Conservation (phyloP, 2,113 vertebrate genomes). For the Oceanites oceanicus region DNA sequence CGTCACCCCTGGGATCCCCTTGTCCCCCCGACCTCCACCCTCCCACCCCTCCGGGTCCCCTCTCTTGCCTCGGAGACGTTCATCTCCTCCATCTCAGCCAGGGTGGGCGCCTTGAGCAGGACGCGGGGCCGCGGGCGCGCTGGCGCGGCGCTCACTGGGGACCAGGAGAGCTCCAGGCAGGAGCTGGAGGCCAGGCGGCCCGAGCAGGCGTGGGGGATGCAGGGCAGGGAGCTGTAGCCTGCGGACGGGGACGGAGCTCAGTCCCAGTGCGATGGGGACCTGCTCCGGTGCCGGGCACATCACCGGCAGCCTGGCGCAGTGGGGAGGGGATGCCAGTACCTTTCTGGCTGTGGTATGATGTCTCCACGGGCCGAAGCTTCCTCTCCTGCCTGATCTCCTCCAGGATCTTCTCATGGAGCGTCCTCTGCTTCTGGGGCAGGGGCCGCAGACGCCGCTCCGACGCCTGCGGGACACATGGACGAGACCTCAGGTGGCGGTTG, state of each 20-base stretch:
- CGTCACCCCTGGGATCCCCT: neutral
- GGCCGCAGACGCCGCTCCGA: conserved; percentile 87
- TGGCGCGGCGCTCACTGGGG: neutral
- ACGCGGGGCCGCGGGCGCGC: conserved; percentile 75
- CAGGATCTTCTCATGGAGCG: conserved; percentile 88
- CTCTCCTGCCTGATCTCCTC: conserved; percentile 91
- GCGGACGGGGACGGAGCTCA: neutral
- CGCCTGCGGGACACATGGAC: conserved; percentile 58
- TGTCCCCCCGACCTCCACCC: neutral
- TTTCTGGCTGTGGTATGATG: conserved; percentile 58
- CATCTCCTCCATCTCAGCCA: conserved; percentile 98
- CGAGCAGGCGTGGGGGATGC: conserved; percentile 82
- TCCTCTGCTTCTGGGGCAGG: conserved; percentile 81
- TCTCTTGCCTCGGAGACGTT: conserved; percentile 84
- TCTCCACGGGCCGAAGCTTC: conserved; percentile 84
- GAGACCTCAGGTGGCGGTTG: rapidly evolving
- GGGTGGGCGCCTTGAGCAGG: conserved; percentile 91
- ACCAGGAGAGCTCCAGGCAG: conserved; percentile 85
- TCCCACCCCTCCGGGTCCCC: rapidly evolving
- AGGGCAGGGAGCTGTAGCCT: conserved; percentile 92
- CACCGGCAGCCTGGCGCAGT: rapidly evolving
- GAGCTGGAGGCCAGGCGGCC: conserved; percentile 83
- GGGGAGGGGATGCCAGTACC: conserved; percentile 17
- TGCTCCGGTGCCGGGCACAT: neutral
- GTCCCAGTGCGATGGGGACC: rapidly evolving